A percentile compares a stretch with the other conserved stretches of the same genome.
phyloP scores from a whole-genome alignment of 2,888 invertebrate species.

The Dendrolimus houi region DNA sequence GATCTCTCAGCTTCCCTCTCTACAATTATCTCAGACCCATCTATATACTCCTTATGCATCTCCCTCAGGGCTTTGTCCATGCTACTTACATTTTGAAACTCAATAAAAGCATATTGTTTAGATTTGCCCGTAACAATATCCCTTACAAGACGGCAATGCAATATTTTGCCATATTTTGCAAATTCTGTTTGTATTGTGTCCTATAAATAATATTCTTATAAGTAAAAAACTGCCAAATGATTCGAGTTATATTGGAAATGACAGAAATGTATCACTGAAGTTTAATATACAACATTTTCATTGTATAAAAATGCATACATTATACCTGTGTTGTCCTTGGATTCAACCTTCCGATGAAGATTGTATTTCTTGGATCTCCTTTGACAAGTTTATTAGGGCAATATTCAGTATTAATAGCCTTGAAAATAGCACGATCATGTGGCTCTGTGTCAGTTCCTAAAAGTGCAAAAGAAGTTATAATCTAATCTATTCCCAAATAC shows the following conservation, averaged over 20 bases:
- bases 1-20: slow-evolving; percentile 85
- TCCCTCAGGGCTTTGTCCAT: slow-evolving; percentile 78
- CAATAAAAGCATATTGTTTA: slow-evolving; percentile 91
- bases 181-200: slow-evolving; percentile 74
- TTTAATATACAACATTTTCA: not conserved
- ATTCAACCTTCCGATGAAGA: slow-evolving; percentile 86
- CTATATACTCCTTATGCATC: slow-evolving; percentile 77
- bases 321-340: slow-evolving; percentile 79
- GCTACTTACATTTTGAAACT: slow-evolving; percentile 79
- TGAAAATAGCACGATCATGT: slow-evolving; percentile 85
- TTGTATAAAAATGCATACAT: not conserved
- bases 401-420: slow-evolving; percentile 83
- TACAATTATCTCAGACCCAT: slow-evolving; percentile 80
- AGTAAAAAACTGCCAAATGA: too few species aligned
- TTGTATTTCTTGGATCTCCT: slow-evolving; percentile 81
- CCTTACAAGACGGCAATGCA: slow-evolving; percentile 79
- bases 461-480: slow-evolving; percentile 2
- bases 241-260: slow-evolving; percentile 1
- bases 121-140: slow-evolving; percentile 91
- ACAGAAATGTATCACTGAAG: too few species aligned
- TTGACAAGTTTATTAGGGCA: slow-evolving; percentile 79
- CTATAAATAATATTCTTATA: slow-evolving; percentile 29
- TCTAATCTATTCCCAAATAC: not conserved
- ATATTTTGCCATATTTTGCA: slow-evolving; percentile 80
- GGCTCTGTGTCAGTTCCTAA: slow-evolving; percentile 84